Percentiles rank a stretch among this genome's conserved stretches.
phyloP scores from a whole-genome alignment of 2,888 invertebrate species.

The Drosophila infuscata region DNA sequence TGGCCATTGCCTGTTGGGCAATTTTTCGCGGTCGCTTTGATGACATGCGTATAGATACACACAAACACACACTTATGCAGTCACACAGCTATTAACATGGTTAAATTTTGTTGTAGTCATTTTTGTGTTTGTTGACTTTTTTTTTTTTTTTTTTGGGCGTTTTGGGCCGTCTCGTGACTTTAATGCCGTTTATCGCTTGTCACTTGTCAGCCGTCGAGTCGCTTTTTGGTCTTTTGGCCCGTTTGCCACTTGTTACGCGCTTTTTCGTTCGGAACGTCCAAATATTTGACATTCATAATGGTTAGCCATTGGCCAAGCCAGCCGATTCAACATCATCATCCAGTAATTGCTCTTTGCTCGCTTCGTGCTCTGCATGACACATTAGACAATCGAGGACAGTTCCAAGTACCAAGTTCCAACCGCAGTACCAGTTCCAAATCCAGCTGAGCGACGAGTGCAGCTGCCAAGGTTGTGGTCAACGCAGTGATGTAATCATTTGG shows the following conservation, averaged over 20 bases:
- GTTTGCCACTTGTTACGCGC: constrained; percentile 61
- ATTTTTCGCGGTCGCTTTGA: constrained; percentile 40
- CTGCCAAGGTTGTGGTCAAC: constrained; percentile 26
- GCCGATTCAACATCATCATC: constrained; percentile 22
- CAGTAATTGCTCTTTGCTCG: constrained; percentile 39
- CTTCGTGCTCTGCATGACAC: constrained; percentile 49
- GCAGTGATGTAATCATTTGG: constrained; percentile 27
- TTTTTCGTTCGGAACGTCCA: constrained; percentile 43
- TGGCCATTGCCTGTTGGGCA: constrained; percentile 34
- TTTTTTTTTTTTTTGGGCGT: constrained; percentile 26
- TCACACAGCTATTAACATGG: constrained; percentile 11
- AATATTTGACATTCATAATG: constrained; percentile 74
- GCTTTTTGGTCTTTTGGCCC: constrained; percentile 36
- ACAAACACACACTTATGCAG: neutral
- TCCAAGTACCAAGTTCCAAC: neutral
- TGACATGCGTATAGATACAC: constrained; percentile 20
- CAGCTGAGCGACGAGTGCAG: constrained; percentile 11
- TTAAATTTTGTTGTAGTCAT: constrained; percentile 15
- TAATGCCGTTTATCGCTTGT: constrained; percentile 45
- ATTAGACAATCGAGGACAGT: constrained; percentile 28
- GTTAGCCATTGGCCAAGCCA: constrained; percentile 32
- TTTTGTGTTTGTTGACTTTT: constrained; percentile 11
- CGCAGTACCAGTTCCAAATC: constrained; percentile 3
- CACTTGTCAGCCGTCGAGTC: constrained; percentile 34
- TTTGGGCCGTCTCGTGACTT: constrained; percentile 36